Percentiles rank a stretch among this genome's conserved stretches.
phyloP scores from a whole-genome alignment of 2,888 invertebrate species.

The Euplexia lucipara region DNA sequence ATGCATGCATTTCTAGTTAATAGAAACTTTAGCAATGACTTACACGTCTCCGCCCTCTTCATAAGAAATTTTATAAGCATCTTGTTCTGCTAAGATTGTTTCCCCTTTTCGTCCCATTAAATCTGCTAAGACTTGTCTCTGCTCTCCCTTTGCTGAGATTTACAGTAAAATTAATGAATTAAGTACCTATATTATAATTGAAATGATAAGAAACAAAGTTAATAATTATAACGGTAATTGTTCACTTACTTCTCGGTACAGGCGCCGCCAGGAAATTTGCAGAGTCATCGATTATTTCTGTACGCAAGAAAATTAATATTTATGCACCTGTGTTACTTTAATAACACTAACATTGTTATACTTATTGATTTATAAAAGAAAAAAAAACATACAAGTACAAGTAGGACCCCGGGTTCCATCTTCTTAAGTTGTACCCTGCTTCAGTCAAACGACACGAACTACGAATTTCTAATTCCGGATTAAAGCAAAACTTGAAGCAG shows the following conservation, averaged over 20 bases:
- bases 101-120: slow-evolving; percentile 76
- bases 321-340: not conserved
- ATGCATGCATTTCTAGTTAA: too few relatives aligned
- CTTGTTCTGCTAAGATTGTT: slow-evolving; percentile 69
- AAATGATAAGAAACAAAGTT: not conserved
- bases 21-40: too few relatives aligned
- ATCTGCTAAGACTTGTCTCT: slow-evolving; percentile 76
- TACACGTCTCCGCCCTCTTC: slow-evolving; percentile 78
- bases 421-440: too few relatives aligned
- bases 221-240: not conserved
- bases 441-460: too few relatives aligned
- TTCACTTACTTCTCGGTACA: slow-evolving; percentile 76
- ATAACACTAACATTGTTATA: slow-evolving; percentile 6
- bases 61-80: slow-evolving; percentile 77
- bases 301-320: slow-evolving; percentile 28
- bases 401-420: too few relatives aligned
- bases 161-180: slow-evolving; percentile 4
- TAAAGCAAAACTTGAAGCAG: too few relatives aligned
- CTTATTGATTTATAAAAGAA: not conserved
- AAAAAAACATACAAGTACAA: too few relatives aligned
- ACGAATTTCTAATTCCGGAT: too few relatives aligned
- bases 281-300: slow-evolving; percentile 78
- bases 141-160: slow-evolving; percentile 70
- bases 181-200: not conserved
- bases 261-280: slow-evolving; percentile 79